Conservation (phyloP, 1,140 invertebrate species). For the Phthorimaea operculella region DNA sequence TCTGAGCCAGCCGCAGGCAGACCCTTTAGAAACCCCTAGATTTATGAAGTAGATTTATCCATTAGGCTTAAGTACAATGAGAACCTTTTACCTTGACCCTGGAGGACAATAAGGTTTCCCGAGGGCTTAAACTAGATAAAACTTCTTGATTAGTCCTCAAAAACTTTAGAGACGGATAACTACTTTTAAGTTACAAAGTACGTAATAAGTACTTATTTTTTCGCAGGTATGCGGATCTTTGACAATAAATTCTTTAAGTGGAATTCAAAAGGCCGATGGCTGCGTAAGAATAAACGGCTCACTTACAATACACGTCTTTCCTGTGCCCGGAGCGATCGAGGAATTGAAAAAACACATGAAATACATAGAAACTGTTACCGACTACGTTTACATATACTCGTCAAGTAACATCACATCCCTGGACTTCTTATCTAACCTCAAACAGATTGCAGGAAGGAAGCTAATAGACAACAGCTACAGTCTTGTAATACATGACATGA, state of each 20-base stretch:
- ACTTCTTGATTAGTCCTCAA: too few species aligned
- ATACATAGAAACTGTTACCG: conserved; percentile 78
- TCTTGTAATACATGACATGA: conserved; percentile 78
- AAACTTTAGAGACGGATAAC: too few species aligned
- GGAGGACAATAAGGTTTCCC: too few species aligned
- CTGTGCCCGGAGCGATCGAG: conserved; percentile 68
- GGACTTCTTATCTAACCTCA: conserved; percentile 80
- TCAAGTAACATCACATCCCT: conserved; percentile 81
- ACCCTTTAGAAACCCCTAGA: too few species aligned
- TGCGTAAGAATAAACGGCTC: conserved; percentile 64
- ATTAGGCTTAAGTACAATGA: too few species aligned
- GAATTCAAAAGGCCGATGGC: conserved; percentile 29
- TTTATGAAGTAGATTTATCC: too few species aligned
- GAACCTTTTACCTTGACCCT: too few species aligned
- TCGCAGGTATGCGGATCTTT: conserved; percentile 31
- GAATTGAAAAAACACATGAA: conserved; percentile 79
- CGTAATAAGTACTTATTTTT: conserved; percentile 23
- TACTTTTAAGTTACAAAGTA: too few species aligned
- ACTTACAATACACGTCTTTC: conserved; percentile 39
- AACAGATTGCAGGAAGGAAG: conserved; percentile 47
- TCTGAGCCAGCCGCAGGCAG: too few species aligned
- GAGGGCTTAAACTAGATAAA: too few species aligned
- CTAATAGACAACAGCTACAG: conserved; percentile 70
- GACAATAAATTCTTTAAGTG: neutral
- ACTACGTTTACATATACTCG: conserved; percentile 77